These are phyloP conservation scores for Thereva unica DNA, from an alignment of 2,888 invertebrate species.

Conservation along the genomic window DNA sequence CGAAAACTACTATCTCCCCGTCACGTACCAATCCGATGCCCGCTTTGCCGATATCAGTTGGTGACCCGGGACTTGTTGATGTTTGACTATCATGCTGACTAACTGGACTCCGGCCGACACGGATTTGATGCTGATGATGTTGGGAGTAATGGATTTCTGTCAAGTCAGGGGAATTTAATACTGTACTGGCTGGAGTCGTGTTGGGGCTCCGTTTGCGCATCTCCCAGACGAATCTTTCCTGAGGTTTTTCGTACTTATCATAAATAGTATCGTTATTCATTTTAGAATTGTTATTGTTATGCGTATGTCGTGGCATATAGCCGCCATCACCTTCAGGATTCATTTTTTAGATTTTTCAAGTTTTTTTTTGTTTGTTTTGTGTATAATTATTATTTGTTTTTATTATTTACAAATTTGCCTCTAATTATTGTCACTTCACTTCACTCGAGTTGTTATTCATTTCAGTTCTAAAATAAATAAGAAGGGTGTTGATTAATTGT, in stretches of 20 bases:
- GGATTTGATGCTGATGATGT: slow-evolving; percentile 53
- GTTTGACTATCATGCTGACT: slow-evolving; percentile 44
- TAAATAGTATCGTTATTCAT: slow-evolving; percentile 22
- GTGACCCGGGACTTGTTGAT: slow-evolving; percentile 54
- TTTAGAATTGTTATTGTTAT: slow-evolving; percentile 33
- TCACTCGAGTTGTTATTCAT: slow-evolving; percentile 26
- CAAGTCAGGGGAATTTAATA: slow-evolving; percentile 56
- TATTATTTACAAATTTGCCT: slow-evolving; percentile 26
- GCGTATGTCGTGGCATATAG: slow-evolving; percentile 30
- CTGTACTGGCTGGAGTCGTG: slow-evolving; percentile 57
- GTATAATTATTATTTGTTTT: neutral
- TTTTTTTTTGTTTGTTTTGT: slow-evolving; percentile 1
- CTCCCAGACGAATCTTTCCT: slow-evolving; percentile 57
- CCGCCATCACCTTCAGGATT: slow-evolving; percentile 37
- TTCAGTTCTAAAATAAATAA: slow-evolving; percentile 15
- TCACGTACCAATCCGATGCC: slow-evolving; percentile 64
- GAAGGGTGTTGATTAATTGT: neutral
- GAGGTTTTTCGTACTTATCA: slow-evolving; percentile 42
- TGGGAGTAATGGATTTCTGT: slow-evolving; percentile 53
- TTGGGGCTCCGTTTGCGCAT: slow-evolving; percentile 56
- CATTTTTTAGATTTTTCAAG: slow-evolving; percentile 14
- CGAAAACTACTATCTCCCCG: slow-evolving; percentile 87
- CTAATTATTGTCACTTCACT: slow-evolving; percentile 30
- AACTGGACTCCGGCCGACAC: slow-evolving; percentile 56
- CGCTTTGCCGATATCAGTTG: slow-evolving; percentile 53